A percentile compares a stretch with the other conserved stretches of the same genome.
Evolutionary conservation across 2,113 vertebrate species (phyloP).

Genomic region (Daphoenositta chrysoptera): DNA sequence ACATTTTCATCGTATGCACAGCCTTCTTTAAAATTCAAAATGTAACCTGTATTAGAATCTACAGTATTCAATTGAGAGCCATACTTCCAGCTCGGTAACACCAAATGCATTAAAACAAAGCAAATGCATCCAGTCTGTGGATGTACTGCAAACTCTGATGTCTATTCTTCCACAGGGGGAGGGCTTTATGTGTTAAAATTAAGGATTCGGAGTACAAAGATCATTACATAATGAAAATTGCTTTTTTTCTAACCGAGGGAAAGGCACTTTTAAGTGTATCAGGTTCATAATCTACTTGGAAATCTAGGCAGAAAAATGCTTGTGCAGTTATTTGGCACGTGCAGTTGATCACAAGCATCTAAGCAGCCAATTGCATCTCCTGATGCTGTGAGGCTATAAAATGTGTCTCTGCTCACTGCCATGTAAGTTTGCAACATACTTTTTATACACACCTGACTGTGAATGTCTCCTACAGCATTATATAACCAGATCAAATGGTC

Average conservation of each 20-base stretch:
- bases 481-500: background rate
- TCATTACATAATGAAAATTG: background rate
- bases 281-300: background rate
- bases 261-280: background rate
- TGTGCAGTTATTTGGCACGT: background rate
- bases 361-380: background rate
- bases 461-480: background rate
- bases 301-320: background rate
- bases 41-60: background rate
- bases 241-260: background rate
- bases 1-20: background rate
- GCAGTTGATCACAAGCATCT: background rate
- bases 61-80: background rate
- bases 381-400: background rate
- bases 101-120: background rate
- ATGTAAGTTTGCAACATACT: background rate
- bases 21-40: background rate
- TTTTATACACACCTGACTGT: background rate
- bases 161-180: background rate
- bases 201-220: background rate
- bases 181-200: background rate
- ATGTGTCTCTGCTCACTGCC: background rate
- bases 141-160: background rate
- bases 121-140: background rate
- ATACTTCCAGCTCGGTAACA: rapidly evolving